Percentiles rank a stretch among this genome's conserved stretches.
Evolutionary conservation across 2,113 vertebrate genomes (phyloP).

Genomic region (Hippopotamus amphibius): DNA sequence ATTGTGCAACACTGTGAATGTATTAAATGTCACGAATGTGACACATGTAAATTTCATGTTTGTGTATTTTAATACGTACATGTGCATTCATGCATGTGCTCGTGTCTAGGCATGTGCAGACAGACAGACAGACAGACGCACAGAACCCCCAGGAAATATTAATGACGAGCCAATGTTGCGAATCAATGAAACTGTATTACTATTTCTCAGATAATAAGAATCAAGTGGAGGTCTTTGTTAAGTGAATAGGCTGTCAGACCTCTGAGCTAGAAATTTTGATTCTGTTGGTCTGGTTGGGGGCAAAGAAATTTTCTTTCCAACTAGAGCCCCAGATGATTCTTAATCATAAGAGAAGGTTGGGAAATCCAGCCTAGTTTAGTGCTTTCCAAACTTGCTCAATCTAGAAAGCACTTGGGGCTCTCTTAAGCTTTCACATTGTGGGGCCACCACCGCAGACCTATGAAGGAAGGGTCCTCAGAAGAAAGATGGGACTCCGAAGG

Average conservation of each 20-base stretch:
- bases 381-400: background rate
- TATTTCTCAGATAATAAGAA: background rate
- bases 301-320: background rate
- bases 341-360: background rate
- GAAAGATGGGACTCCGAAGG: background rate
- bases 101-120: background rate
- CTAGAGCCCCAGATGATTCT: background rate
- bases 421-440: background rate
- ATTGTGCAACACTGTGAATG: background rate
- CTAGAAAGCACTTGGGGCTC: background rate
- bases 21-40: background rate
- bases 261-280: background rate
- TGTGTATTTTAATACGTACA: background rate
- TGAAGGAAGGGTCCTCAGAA: background rate
- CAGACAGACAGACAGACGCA: background rate
- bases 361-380: background rate
- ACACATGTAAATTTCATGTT: background rate
- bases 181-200: background rate
- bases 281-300: background rate
- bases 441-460: no score
- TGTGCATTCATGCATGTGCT: background rate
- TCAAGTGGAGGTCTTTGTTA: background rate
- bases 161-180: background rate
- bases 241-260: background rate
- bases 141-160: background rate